Evolutionary conservation across 2,113 vertebrate species (phyloP).

Genomic region (Syrmaticus mikado): DNA sequence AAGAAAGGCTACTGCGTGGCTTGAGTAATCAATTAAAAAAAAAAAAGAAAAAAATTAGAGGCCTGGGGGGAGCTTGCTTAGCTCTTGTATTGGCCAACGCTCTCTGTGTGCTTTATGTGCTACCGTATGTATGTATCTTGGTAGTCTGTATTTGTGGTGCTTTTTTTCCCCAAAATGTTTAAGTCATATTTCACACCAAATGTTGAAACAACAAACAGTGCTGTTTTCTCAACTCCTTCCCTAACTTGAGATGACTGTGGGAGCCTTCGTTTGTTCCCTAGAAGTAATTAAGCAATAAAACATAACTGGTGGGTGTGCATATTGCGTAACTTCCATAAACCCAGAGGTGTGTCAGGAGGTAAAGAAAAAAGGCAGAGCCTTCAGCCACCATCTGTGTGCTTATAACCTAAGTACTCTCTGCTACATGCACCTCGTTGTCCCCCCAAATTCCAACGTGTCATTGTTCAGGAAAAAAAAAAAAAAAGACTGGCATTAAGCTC

Average conservation of each 20-base stretch:
- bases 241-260: background rate
- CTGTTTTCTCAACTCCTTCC: background rate
- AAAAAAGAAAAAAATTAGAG: background rate
- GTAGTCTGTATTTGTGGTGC: background rate
- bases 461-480: background rate
- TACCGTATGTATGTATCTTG: background rate
- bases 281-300: conserved; percentile 66
- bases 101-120: background rate
- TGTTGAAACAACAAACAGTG: background rate
- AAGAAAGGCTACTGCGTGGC: background rate
- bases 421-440: background rate
- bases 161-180: background rate
- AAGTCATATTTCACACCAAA: background rate
- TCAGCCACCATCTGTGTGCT: background rate
- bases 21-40: background rate
- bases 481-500: background rate
- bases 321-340: conserved; percentile 50
- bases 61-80: background rate
- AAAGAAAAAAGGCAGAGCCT: conserved; percentile 41
- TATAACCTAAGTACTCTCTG: background rate
- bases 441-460: background rate
- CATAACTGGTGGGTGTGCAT: conserved; percentile 8
- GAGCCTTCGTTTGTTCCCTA: conserved; percentile 4
- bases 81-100: background rate
- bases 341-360: conserved; percentile 5